Evolutionary conservation across 1,140 invertebrate species (phyloP).

Genomic region (Tribolium madens): DNA sequence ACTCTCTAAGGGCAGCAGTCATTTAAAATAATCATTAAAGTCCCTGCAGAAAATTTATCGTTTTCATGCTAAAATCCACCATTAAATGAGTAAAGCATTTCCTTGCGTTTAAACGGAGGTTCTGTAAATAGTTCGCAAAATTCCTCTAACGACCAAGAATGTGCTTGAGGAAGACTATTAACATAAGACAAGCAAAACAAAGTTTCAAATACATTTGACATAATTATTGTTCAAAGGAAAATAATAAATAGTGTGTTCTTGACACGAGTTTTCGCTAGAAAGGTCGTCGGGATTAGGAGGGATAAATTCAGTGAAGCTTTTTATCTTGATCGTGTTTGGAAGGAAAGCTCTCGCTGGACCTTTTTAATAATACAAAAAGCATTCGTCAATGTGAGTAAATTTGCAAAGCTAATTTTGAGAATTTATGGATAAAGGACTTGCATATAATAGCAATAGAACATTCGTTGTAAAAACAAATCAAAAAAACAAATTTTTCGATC

Average conservation of each 20-base stretch:
- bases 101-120: slow-evolving; percentile 3
- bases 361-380: slow-evolving; percentile 19
- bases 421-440: not conserved
- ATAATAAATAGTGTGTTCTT: not conserved
- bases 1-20: not conserved
- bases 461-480: not conserved
- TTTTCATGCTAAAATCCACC: not conserved
- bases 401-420: not conserved
- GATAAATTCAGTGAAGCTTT: slow-evolving; percentile 16
- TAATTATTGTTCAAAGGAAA: not conserved
- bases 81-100: slow-evolving; percentile 22
- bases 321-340: slow-evolving; percentile 32
- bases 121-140: slow-evolving; percentile 23
- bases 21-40: slow-evolving; percentile 18
- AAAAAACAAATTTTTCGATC: not conserved
- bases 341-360: slow-evolving; percentile 3
- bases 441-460: too few species aligned
- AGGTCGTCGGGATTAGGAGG: slow-evolving; percentile 17
- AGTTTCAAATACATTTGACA: not conserved
- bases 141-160: slow-evolving; percentile 25
- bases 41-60: slow-evolving; percentile 13
- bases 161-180: slow-evolving; percentile 3
- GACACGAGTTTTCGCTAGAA: not conserved
- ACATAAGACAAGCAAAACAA: not conserved
- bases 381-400: slow-evolving; percentile 13